These are phyloP conservation scores for Eidolon dupreanum DNA, from an alignment of 2,797 vertebrate species.

Conservation along the genomic window DNA sequence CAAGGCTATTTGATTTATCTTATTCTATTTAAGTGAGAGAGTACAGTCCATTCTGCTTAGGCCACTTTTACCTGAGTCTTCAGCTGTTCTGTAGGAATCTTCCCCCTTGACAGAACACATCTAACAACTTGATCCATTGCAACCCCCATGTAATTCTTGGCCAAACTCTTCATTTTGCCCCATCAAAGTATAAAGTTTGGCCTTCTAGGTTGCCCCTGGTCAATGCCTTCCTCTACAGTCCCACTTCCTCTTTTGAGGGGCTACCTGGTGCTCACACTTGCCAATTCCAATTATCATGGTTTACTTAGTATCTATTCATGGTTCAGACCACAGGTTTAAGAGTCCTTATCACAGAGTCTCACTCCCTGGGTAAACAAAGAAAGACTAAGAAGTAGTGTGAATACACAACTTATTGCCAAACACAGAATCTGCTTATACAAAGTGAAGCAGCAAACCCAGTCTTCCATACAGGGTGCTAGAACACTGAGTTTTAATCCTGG, in stretches of 20 bases:
- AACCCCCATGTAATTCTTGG: too few relatives aligned
- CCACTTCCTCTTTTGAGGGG: not conserved
- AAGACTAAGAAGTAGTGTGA: slow-evolving; percentile 41
- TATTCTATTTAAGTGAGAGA: not conserved
- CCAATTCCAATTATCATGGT: not conserved
- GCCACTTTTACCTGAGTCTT: not conserved
- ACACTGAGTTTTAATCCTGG: not conserved
- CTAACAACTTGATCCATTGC: not conserved
- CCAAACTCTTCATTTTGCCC: not conserved
- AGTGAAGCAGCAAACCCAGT: not conserved
- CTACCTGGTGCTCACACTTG: not conserved
- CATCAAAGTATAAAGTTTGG: not conserved
- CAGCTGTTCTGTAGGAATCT: not conserved
- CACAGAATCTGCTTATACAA: not conserved
- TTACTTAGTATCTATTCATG: not conserved
- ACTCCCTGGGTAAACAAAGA: slow-evolving; percentile 41
- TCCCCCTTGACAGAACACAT: not conserved
- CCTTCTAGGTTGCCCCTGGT: not conserved
- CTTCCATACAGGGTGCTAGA: not conserved
- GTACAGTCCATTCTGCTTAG: not conserved
- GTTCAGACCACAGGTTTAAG: not conserved
- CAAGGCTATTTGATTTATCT: too few relatives aligned
- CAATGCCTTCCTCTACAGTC: not conserved
- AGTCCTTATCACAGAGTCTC: slow-evolving; percentile 46
- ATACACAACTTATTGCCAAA: not conserved